Evolutionary conservation across 1,140 invertebrate genomes (phyloP).

Genomic region (Diplogasteroides magnus): DNA sequence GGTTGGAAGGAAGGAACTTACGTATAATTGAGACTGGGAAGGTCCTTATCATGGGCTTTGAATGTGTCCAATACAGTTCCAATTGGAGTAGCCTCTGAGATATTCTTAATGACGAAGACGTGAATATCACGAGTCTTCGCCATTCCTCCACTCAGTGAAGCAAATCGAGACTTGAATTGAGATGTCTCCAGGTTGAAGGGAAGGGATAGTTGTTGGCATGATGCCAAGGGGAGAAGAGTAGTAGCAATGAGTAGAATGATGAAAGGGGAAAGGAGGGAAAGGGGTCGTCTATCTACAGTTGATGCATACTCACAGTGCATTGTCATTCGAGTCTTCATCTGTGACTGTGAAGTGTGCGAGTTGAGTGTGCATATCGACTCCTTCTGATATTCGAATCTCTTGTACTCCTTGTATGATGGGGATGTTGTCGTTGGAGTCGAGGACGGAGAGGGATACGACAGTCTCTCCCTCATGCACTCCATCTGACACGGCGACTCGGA

Average conservation of each 20-base stretch:
- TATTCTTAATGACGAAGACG: slow-evolving; percentile 51
- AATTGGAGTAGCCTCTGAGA: slow-evolving; percentile 41
- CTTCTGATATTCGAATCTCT: slow-evolving; percentile 34
- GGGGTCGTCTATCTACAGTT: too few relatives aligned
- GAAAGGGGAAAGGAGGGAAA: not conserved
- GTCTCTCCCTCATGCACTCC: slow-evolving; percentile 70
- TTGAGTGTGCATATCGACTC: slow-evolving; percentile 15
- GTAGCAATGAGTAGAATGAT: slow-evolving; percentile 2
- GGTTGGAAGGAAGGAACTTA: slow-evolving; percentile 29
- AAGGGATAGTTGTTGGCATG: slow-evolving; percentile 25
- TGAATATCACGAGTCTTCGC: slow-evolving; percentile 40
- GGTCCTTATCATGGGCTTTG: slow-evolving; percentile 44
- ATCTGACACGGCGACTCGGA: slow-evolving; percentile 58
- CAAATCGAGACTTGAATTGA: slow-evolving; percentile 24
- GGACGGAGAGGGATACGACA: slow-evolving; percentile 81
- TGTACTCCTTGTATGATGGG: slow-evolving; percentile 68
- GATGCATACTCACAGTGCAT: too few relatives aligned
- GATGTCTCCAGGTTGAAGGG: slow-evolving; percentile 30
- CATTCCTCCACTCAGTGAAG: slow-evolving; percentile 17
- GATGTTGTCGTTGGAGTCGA: slow-evolving; percentile 87
- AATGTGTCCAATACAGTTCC: slow-evolving; percentile 49
- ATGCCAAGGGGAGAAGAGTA: not conserved
- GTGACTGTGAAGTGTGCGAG: slow-evolving; percentile 35
- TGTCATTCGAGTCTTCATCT: slow-evolving; percentile 37
- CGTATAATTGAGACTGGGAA: slow-evolving; percentile 48